These are phyloP conservation scores for Capra hircus DNA, from an alignment of 2,113 vertebrate species.

Conservation along the genomic window DNA sequence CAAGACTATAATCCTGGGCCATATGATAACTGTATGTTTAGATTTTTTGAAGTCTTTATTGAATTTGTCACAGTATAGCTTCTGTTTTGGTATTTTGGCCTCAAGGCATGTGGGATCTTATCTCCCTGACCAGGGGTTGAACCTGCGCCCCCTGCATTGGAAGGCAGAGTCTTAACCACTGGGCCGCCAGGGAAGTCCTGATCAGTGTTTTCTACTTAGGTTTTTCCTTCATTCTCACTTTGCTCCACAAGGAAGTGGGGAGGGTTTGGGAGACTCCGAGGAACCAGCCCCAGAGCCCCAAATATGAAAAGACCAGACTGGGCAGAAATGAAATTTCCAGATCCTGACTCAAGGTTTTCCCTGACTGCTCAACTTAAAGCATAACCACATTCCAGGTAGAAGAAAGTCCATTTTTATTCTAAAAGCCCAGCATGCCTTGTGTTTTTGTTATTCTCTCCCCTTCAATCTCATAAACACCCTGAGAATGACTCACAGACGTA, in stretches of 20 bases:
- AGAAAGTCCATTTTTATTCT: background rate
- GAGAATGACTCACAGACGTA: background rate
- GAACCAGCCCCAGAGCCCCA: background rate
- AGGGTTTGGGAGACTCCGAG: background rate
- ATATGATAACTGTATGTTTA: background rate
- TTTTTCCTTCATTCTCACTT: background rate
- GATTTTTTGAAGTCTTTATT: background rate
- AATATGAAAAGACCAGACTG: background rate
- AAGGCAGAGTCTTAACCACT: background rate
- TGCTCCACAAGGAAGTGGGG: too few relatives aligned
- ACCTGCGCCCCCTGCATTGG: background rate
- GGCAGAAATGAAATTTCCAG: background rate
- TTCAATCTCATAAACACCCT: background rate
- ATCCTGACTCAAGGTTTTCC: background rate
- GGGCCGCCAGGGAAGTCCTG: background rate
- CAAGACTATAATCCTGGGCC: background rate
- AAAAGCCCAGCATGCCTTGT: background rate
- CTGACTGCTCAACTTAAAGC: background rate
- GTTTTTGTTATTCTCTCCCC: background rate
- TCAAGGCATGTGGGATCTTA: background rate
- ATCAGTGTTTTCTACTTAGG: background rate
- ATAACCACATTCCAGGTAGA: background rate
- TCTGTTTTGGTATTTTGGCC: background rate
- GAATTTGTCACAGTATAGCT: background rate
- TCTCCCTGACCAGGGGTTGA: background rate